Percentiles rank a stretch among this genome's conserved stretches.
Conservation (phyloP, 2,797 vertebrate genomes). For the Uromys caudimaculatus region DNA sequence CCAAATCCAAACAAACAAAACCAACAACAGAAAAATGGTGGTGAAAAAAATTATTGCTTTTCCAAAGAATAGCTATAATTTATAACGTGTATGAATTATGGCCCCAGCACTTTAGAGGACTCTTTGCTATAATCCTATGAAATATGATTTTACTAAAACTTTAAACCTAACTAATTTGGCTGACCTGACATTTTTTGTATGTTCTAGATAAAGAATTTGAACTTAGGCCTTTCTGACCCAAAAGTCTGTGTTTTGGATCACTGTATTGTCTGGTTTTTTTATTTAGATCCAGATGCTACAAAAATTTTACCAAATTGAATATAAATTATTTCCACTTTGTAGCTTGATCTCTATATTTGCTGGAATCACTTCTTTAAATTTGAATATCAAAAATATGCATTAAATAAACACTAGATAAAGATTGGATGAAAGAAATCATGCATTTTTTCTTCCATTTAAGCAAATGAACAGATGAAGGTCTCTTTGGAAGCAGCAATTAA, state of each 20-base stretch:
- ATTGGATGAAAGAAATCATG: not conserved
- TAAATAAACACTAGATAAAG: not conserved
- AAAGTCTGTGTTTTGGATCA: not conserved
- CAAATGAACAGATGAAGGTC: not conserved
- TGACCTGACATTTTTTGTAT: not conserved
- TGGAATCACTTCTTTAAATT: not conserved
- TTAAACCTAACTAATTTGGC: conserved; percentile 4
- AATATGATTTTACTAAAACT: not conserved
- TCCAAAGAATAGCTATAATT: not conserved
- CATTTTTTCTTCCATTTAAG: conserved; percentile 10
- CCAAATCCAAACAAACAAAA: not conserved
- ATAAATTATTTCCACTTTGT: not conserved
- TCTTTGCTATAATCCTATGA: not conserved
- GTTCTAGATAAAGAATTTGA: not conserved
- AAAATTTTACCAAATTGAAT: not conserved
- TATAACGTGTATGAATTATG: not conserved
- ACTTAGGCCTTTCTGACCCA: not conserved
- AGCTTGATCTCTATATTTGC: not conserved
- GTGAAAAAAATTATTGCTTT: not conserved
- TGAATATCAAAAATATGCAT: not conserved
- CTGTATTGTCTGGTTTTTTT: not conserved
- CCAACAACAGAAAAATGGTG: not conserved
- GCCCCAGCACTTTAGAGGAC: not conserved
- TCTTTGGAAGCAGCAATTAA: conserved; percentile 32
- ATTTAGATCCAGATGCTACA: not conserved